Percentiles rank a stretch among this genome's conserved stretches.
phyloP scores from a whole-genome alignment of 37 sponge, comb jelly and placozoan genomes.

The Chondrilla cf. caribensis region DNA sequence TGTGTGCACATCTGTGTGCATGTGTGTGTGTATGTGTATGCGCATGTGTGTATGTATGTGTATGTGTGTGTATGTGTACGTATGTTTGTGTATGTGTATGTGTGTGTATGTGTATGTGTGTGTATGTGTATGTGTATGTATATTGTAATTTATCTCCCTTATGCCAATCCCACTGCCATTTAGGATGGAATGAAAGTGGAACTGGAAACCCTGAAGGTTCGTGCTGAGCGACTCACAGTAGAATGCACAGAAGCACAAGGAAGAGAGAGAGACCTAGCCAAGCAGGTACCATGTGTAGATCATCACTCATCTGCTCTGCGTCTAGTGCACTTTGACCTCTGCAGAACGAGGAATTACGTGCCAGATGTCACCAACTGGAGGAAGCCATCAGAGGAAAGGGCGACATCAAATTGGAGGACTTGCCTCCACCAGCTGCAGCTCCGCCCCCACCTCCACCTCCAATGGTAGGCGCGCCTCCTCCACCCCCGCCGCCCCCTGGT shows the following conservation, averaged over 20 bases:
- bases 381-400: constrained; percentile 20
- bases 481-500: constrained; percentile 24
- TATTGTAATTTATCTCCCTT: not conserved
- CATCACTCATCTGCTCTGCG: not conserved
- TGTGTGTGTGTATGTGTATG: not conserved
- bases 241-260: constrained; percentile 3
- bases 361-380: constrained; percentile 34
- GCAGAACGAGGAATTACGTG: constrained; percentile 26
- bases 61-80: not conserved
- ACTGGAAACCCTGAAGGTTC: constrained; percentile 3
- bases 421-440: constrained; percentile 21
- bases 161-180: not conserved
- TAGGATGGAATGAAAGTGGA: constrained; percentile 4
- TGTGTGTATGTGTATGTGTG: not conserved
- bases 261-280: not conserved
- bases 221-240: not conserved
- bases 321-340: not conserved
- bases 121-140: not conserved
- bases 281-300: not conserved
- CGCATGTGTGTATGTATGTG: not conserved
- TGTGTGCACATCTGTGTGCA: too few relatives aligned
- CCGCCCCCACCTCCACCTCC: constrained; percentile 37
- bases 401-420: constrained; percentile 41
- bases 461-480: constrained; percentile 37
- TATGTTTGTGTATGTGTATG: not conserved